phyloP scores from a whole-genome alignment of 53 echinoderm and acorn worm species.

The Glandiceps talaboti region DNA sequence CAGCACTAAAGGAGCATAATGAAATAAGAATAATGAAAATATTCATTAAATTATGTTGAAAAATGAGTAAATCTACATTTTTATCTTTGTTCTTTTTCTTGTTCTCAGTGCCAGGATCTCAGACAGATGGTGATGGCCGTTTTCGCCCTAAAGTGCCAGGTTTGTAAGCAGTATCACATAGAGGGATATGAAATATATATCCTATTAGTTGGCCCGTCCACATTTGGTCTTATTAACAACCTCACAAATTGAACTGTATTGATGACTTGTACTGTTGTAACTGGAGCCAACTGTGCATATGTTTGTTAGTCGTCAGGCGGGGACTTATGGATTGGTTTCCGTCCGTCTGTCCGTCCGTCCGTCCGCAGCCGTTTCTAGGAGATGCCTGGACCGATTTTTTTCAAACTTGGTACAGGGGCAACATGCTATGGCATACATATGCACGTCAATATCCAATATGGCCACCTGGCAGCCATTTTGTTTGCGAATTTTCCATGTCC shows the following conservation, averaged over 20 bases:
- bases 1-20: too few species aligned
- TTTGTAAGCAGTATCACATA: neutral
- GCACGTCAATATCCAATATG: neutral
- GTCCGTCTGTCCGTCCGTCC: neutral
- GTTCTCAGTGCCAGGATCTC: neutral
- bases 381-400: neutral
- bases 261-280: too few species aligned
- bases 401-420: neutral
- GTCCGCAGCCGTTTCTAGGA: neutral
- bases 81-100: too few species aligned
- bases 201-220: neutral
- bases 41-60: too few species aligned
- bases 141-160: neutral
- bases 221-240: too few species aligned
- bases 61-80: too few species aligned
- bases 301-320: neutral
- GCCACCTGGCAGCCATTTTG: neutral
- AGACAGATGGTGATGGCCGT: neutral
- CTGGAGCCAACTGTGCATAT: neutral
- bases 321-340: slow-evolving; percentile 4
- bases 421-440: neutral
- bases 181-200: neutral
- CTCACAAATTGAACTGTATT: too few species aligned
- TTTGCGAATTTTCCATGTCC: neutral
- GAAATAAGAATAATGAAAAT: too few species aligned